Conservation (phyloP, 2,888 invertebrate genomes). For the Dasypogon diadema region DNA sequence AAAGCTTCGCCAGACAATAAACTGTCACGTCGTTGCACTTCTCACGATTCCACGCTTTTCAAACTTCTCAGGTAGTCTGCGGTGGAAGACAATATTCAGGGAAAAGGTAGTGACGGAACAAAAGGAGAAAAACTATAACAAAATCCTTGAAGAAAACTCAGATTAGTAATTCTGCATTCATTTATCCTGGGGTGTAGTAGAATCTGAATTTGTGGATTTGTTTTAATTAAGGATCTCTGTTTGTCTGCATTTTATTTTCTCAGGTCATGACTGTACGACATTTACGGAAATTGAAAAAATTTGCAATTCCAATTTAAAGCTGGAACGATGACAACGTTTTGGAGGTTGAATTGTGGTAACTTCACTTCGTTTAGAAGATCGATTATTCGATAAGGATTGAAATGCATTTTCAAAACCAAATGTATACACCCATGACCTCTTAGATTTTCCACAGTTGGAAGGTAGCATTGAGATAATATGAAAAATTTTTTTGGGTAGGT, state of each 20-base stretch:
- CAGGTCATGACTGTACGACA: no score
- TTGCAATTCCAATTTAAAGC: conserved; percentile 28
- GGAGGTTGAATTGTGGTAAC: background rate
- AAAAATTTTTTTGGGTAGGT: no score
- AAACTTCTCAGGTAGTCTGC: conserved; percentile 17
- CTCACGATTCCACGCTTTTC: conserved; percentile 6
- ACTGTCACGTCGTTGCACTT: conserved; percentile 9
- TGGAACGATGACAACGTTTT: background rate
- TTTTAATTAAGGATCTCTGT: conserved; percentile 28
- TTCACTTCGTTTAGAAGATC: background rate
- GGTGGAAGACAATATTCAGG: background rate
- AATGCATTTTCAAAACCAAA: background rate
- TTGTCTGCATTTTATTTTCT: conserved; percentile 22
- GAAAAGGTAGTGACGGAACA: background rate
- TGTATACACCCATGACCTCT: no score
- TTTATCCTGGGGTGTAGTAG: conserved; percentile 11
- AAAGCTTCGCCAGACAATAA: conserved; percentile 10
- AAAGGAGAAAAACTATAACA: conserved; percentile 5
- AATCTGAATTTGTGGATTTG: conserved; percentile 20
- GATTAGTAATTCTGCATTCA: conserved; percentile 42
- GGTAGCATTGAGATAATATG: no score
- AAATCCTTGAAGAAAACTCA: conserved; percentile 20
- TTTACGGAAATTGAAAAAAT: conserved; percentile 21
- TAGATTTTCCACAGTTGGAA: no score
- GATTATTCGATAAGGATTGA: background rate